phyloP scores from a whole-genome alignment of 1,140 invertebrate species.

The Aphelinus certus region DNA sequence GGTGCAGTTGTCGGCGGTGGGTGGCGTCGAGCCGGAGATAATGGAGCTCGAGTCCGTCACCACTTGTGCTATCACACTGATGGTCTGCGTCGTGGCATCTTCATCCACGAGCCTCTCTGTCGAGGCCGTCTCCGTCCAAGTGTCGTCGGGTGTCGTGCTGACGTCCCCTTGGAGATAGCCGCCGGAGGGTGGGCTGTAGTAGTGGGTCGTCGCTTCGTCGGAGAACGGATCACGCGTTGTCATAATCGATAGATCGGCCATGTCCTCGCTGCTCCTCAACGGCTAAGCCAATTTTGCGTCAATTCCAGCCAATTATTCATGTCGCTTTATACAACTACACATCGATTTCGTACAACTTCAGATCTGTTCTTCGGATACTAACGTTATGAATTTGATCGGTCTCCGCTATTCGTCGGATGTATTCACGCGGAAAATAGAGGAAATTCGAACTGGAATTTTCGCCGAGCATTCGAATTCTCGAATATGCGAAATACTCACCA shows the following conservation, averaged over 20 bases:
- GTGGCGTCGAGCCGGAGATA: background rate
- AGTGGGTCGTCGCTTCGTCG: constrained; percentile 41
- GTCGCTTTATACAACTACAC: no score
- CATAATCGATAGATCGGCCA: constrained; percentile 45
- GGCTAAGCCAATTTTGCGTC: constrained; percentile 38
- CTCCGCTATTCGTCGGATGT: no score
- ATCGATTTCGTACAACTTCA: no score
- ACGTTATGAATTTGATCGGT: no score
- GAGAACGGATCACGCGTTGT: constrained; percentile 42
- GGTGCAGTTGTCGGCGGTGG: background rate
- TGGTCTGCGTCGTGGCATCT: background rate
- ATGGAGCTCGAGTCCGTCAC: constrained; percentile 14
- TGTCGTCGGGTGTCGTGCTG: constrained; percentile 38
- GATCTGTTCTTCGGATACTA: no score
- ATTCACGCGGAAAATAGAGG: no score
- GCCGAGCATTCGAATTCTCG: no score
- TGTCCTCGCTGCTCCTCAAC: constrained; percentile 40
- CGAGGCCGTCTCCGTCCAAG: constrained; percentile 13
- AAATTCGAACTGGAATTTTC: no score
- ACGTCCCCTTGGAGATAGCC: constrained; percentile 36
- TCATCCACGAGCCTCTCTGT: background rate
- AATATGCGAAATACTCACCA: no score
- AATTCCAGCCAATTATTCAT: no score
- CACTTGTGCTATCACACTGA: constrained; percentile 14
- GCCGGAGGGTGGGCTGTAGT: background rate